Evolutionary conservation across 1,140 invertebrate genomes (phyloP).

Genomic region (Armadillidium nasatum): DNA sequence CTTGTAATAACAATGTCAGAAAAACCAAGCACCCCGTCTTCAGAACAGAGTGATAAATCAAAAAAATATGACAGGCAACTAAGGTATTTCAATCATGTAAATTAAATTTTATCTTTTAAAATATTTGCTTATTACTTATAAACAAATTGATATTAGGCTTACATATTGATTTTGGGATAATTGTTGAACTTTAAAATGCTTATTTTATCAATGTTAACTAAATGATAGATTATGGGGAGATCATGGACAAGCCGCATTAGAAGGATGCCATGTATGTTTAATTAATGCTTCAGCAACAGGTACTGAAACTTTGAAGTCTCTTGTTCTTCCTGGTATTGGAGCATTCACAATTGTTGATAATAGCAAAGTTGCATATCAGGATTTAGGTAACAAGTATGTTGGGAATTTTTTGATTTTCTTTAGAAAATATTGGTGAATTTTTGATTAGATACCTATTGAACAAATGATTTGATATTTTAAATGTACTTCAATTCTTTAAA

Average conservation of each 20-base stretch:
- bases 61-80: constrained; percentile 85
- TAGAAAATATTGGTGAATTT: too few species aligned
- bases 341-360: constrained; percentile 95
- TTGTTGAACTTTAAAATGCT: constrained; percentile 13
- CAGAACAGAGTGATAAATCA: constrained; percentile 70
- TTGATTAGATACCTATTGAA: too few species aligned
- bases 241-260: constrained; percentile 84
- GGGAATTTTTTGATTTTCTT: too few species aligned
- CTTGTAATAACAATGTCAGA: background rate
- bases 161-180: background rate
- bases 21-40: constrained; percentile 53
- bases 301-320: constrained; percentile 89
- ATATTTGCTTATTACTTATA: background rate
- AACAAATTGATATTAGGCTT: constrained; percentile 10
- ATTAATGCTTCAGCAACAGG: constrained; percentile 91
- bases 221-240: constrained; percentile 85
- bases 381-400: constrained; percentile 80
- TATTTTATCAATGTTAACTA: constrained; percentile 39
- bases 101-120: constrained; percentile 13
- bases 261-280: constrained; percentile 83
- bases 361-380: constrained; percentile 75
- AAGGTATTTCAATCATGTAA: constrained; percentile 54
- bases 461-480: too few species aligned
- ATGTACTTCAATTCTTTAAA: too few species aligned
- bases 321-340: constrained; percentile 90